phyloP scores from a whole-genome alignment of 2,797 vertebrate species.

The Eurystomus glaucurus region DNA sequence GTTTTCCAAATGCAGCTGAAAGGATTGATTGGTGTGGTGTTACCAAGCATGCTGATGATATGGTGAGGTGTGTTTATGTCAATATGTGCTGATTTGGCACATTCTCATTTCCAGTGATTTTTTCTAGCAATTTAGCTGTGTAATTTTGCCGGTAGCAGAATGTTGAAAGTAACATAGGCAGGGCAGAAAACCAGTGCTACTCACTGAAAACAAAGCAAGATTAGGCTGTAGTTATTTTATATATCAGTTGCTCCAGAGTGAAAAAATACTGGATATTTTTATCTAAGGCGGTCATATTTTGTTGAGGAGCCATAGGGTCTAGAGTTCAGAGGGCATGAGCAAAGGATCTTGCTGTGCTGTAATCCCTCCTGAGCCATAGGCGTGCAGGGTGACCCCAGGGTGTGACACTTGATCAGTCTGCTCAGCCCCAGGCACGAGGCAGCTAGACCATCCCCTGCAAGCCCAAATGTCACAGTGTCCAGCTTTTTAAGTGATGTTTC shows the following conservation, averaged over 20 bases:
- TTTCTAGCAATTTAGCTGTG: neutral
- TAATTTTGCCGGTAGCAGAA: neutral
- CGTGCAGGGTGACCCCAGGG: slow-evolving; percentile 44
- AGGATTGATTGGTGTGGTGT: neutral
- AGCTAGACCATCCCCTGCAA: slow-evolving; percentile 6
- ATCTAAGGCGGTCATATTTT: slow-evolving; percentile 44
- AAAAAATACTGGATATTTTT: slow-evolving; percentile 53
- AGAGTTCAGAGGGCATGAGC: slow-evolving; percentile 46
- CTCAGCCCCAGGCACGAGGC: slow-evolving; percentile 31
- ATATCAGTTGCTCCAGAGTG: slow-evolving; percentile 4
- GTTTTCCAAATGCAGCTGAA: neutral
- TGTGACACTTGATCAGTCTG: slow-evolving; percentile 52
- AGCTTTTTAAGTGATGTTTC: neutral
- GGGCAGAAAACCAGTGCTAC: neutral
- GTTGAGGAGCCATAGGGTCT: slow-evolving; percentile 54
- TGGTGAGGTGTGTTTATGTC: neutral
- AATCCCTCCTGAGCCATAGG: slow-evolving; percentile 57
- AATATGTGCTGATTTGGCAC: neutral
- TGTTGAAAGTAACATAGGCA: neutral
- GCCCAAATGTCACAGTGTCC: neutral
- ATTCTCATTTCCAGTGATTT: neutral
- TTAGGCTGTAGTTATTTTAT: neutral
- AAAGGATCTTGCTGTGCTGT: slow-evolving; percentile 10
- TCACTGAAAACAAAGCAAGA: neutral
- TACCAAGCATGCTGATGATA: neutral